Evolutionary conservation across 1,140 invertebrate species (phyloP), one percentile per base, ranked within the genome.

Genomic region (Ips typographus): DNA sequence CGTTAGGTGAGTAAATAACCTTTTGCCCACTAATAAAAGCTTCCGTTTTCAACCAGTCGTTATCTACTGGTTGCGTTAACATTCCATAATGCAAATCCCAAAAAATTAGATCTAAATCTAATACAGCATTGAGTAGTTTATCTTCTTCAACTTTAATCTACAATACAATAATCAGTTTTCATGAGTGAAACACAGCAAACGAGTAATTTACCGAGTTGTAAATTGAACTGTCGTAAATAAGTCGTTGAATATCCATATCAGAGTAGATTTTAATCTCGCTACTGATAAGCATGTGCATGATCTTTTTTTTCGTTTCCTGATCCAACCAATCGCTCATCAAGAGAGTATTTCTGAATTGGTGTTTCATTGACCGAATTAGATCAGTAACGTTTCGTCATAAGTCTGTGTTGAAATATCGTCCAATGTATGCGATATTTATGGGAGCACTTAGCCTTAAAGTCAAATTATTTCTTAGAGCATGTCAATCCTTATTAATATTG

Each of bases 231-330:
- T 69, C 69, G 37, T 61, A 40, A 49, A 67, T 7, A 4, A 73
- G 72, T 51, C 94, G 85, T 2, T 93, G 77, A 49, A 96, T 86
- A 80, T 95, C 94, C 61, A 90, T 88, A 4, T 92, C 91, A 76
- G 94, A 94, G 1, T 90, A 92, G 74, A 95, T 93, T 76, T 94
- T 89, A 2, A 88, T 85, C 1, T 86, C 82, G 88, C 94, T 94
- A 1, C 85, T 83, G 7, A 86, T 82, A 0, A 91, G 87, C 80
- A 94, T 94, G 77, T 94, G 89, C 62, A 93, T 77, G 1, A 93
- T 92, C 68, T 85, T 87, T 7, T 84, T 82, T 75, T 90, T 90
- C 0, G 90, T 88, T 44, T 88, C 85, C 74, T 89, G 64, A 62
- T 76, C 75, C 1, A 76, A 47, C 75, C 75, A 76, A 38, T 73